phyloP scores from a whole-genome alignment of 35 echinoderm and acorn worm species.

The Strongylocentrotus purpuratus region DNA sequence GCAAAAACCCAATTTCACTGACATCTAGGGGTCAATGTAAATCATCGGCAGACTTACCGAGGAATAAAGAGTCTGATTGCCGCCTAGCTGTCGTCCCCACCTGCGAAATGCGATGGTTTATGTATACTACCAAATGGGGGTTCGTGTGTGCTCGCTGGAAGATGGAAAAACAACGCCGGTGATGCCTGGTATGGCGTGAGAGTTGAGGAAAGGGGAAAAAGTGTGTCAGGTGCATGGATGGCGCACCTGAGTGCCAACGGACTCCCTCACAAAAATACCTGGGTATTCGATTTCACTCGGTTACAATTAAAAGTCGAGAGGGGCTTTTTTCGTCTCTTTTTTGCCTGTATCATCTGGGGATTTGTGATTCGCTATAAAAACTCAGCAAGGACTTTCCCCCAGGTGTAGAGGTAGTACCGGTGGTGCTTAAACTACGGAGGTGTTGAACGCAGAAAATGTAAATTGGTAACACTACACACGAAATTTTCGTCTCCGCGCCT shows the following conservation, averaged over 20 bases:
- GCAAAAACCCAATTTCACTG: conserved; percentile 56
- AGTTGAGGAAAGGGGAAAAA: conserved; percentile 18
- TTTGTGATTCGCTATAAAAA: conserved; percentile 45
- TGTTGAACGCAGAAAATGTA: conserved; percentile 38
- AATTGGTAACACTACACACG: conserved; percentile 26
- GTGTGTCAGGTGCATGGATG: conserved; percentile 38
- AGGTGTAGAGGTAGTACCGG: conserved; percentile 3
- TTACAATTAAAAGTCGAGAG: conserved; percentile 47
- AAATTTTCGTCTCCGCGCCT: background rate
- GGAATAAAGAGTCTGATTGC: conserved; percentile 32
- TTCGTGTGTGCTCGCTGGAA: background rate
- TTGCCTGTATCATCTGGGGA: conserved; percentile 2
- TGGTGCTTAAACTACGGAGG: background rate
- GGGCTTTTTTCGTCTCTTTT: conserved; percentile 26
- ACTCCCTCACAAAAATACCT: conserved; percentile 41
- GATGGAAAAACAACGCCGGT: background rate
- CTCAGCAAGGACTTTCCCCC: conserved; percentile 19
- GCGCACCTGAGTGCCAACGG: conserved; percentile 22
- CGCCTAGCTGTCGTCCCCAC: conserved; percentile 50
- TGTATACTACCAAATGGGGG: conserved; percentile 31
- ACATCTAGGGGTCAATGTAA: conserved; percentile 55
- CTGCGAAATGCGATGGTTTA: conserved; percentile 50
- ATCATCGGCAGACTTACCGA: conserved; percentile 52
- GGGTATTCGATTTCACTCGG: conserved; percentile 33
- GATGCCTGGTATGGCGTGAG: conserved; percentile 1